Evolutionary conservation across 2,888 invertebrate species (phyloP).

Genomic region (Agapetus fuscipes): DNA sequence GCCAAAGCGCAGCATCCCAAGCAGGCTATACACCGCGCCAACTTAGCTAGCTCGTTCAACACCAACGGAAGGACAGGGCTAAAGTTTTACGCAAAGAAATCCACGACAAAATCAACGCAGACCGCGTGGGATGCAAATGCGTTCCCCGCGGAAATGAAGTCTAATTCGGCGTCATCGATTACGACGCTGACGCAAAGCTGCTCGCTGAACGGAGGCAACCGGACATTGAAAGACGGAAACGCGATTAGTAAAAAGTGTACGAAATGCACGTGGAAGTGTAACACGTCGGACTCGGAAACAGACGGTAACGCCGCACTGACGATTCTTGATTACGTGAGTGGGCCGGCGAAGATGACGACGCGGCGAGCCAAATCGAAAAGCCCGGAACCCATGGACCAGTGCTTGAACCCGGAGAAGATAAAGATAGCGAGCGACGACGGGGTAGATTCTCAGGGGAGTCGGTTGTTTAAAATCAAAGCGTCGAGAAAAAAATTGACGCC

Average conservation of each 20-base stretch:
- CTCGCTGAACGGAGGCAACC: conserved; percentile 32
- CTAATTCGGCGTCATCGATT: conserved; percentile 14
- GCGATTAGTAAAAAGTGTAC: conserved; percentile 27
- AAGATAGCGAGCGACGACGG: conserved; percentile 40
- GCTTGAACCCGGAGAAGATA: conserved; percentile 37
- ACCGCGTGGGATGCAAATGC: conserved; percentile 1
- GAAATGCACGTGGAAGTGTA: conserved; percentile 2
- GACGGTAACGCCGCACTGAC: too few species aligned
- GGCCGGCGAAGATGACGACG: conserved; percentile 31
- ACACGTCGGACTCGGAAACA: conserved; percentile 3
- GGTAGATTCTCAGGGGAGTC: conserved; percentile 41
- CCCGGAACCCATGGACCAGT: conserved; percentile 40
- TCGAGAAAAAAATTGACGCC: conserved; percentile 38
- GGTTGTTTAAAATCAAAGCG: conserved; percentile 42
- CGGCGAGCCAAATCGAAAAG: conserved; percentile 40
- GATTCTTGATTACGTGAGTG: conserved; percentile 21
- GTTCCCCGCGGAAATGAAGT: too few species aligned
- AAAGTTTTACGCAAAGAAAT: conserved; percentile 36
- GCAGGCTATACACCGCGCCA: conserved; percentile 39
- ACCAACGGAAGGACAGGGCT: conserved; percentile 35
- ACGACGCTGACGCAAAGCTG: conserved; percentile 14
- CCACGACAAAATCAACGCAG: conserved; percentile 10
- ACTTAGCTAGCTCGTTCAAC: conserved; percentile 36
- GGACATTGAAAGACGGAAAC: conserved; percentile 30
- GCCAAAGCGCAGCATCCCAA: conserved; percentile 21